Base-by-base conservation (phyloP, 2,888 invertebrate species). In the Oxycera nigricornis region DNA sequence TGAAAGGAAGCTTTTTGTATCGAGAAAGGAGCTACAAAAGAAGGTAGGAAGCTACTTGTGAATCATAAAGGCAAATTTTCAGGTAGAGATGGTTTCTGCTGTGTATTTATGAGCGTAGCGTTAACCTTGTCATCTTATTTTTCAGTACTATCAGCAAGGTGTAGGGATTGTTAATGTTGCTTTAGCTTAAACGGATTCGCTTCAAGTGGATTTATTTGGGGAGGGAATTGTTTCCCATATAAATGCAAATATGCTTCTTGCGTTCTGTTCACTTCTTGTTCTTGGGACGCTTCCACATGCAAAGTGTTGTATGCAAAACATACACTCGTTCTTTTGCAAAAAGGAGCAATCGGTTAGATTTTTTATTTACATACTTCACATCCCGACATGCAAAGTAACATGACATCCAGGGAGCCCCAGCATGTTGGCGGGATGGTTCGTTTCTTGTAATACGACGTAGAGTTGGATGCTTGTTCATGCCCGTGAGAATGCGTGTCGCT, bases 311-410 rank as follows among this genome's bases (percentile, higher is more conserved):
- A 17, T 57, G 20, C 14, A 52, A 24, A 31, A 70, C 55, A n/a
- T 35, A 57, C 35, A 52, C 50, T 24, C 26, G 24, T 35, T 22
- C 46, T 9, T 28, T 7, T 14, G 28, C 28, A 50, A 68, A 68
- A 50, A 55, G 57, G 50, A 72, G 57, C 31, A 72, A 72, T 72
- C 57, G 26, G 14, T 31, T 31, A 55, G 31, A 52, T 17, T 41
- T 72, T 70, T 72, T 55, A 72, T 72, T 72, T 72, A 50, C 72
- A 72, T 55, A 72, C 31, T 72, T 55, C 72, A 72, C 31, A 52
- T 50, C 22, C 55, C 35, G 31, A 72, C 22, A 46, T n/a, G 31
- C 14, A 55, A 72, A 20, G 35, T 4, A 20, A 70, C 70, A 50
- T 52, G 70, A n/a, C 17, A 30, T 1, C 14, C 46, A 46, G 22